Percentiles rank a stretch among this genome's conserved stretches.
These are phyloP conservation scores for Drosophila littoralis DNA, from an alignment of 1,140 invertebrate species.

Conservation along the genomic window DNA sequence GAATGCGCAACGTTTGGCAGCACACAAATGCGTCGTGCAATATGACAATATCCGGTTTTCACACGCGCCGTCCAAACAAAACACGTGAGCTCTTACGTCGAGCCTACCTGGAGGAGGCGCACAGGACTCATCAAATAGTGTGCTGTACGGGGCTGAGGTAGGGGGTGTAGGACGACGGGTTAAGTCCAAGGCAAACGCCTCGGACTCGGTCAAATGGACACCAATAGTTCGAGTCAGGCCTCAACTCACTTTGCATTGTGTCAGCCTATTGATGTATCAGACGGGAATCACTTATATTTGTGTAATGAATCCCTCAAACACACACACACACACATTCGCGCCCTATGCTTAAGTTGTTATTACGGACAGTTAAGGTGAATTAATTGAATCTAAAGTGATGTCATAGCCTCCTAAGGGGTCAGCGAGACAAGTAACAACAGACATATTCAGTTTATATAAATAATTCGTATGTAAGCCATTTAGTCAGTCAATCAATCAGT, in stretches of 20 bases:
- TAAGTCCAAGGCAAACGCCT: neutral
- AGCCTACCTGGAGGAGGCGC: neutral
- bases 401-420: neutral
- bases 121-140: neutral
- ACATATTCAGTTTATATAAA: too few relatives aligned
- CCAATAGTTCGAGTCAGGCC: neutral
- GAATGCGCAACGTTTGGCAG: slow-evolving; percentile 58
- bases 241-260: slow-evolving; percentile 12
- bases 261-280: neutral
- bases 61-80: slow-evolving; percentile 41
- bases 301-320: slow-evolving; percentile 8
- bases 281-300: slow-evolving; percentile 14
- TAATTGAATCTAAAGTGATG: slow-evolving; percentile 1
- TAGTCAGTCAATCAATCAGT: too few relatives aligned
- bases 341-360: neutral
- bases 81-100: neutral
- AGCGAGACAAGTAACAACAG: neutral
- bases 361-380: slow-evolving; percentile 15
- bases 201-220: slow-evolving; percentile 9
- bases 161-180: neutral
- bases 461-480: neutral
- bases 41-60: slow-evolving; percentile 61
- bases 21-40: slow-evolving; percentile 48
- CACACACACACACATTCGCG: neutral
- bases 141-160: neutral